Base-by-base conservation (phyloP, 1,140 invertebrate genomes). In the Philopotamus ludificatus region DNA sequence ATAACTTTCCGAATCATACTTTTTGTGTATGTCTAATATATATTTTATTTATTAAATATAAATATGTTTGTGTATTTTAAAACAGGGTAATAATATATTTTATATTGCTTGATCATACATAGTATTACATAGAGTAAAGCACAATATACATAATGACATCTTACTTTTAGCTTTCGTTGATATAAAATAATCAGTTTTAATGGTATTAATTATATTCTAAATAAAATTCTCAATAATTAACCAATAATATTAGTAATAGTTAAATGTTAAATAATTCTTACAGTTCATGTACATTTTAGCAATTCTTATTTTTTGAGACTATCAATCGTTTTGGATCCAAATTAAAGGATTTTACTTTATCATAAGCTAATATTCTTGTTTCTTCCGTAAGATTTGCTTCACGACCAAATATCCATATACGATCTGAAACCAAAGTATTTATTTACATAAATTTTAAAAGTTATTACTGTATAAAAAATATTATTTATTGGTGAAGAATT, bases 331-430 rank as follows among this genome's bases (percentile, higher is more conserved):
- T 85, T 1, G 85, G 80, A 73, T 87, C 85, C 0, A 88, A 72
- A 2, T 77, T 75, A 45, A 83, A 74, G 55, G 79, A 78, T 63
- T 78, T 76, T 63, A 88, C 74, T 28, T 80, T 78, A 41, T 78
- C 79, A 72, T 88, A 87, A 23, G 87, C 81, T 66, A 82, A 76
- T 21, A 82, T 81, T 42, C 86, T 78, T 23, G 81, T 73, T n/a
- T 72, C 71, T 10, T 81, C 84, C 3, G 79, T 74, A 21, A 88
- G 82, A 69, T 87, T 84, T 45, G 79, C 79, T 47, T 79, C 69
- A 28, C 85, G 79, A 1, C 84, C 85, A 63, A 87, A 74, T 22
- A 88, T 78, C 86, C 86, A 88, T 42, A 88, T 81, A 66, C 83
- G 79, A 79, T 88, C 86, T 82, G 77, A 0, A 74, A 72, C 53